phyloP scores from a whole-genome alignment of 2,888 invertebrate species.

The Mythimna ferrago region DNA sequence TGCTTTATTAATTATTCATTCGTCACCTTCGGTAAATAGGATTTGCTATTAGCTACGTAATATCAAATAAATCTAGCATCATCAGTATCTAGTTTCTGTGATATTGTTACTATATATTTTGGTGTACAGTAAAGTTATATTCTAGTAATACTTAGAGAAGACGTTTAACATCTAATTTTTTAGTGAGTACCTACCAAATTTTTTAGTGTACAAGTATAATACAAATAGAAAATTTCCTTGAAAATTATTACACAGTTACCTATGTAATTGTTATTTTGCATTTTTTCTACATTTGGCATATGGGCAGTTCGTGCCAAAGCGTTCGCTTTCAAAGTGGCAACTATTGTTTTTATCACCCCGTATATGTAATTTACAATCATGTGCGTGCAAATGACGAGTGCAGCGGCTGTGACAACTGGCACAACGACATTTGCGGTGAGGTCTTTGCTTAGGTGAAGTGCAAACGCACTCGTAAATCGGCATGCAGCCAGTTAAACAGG shows the following conservation, averaged over 20 bases:
- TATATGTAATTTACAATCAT: constrained; percentile 43
- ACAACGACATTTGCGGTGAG: constrained; percentile 65
- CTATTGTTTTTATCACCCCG: constrained; percentile 56
- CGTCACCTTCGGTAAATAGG: background rate
- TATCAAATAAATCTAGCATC: too few species aligned
- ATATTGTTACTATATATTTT: too few species aligned
- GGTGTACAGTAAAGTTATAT: too few species aligned
- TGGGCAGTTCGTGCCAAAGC: constrained; percentile 51
- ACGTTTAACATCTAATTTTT: too few species aligned
- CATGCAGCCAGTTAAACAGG: constrained; percentile 56
- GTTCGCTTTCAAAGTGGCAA: constrained; percentile 51
- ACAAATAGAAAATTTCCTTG: background rate
- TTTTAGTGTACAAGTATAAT: background rate
- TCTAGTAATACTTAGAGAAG: too few species aligned
- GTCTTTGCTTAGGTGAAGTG: constrained; percentile 54
- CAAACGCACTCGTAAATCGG: constrained; percentile 56
- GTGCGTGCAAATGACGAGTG: constrained; percentile 57
- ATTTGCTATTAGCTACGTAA: background rate
- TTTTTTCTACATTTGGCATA: constrained; percentile 11
- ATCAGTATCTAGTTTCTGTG: too few species aligned
- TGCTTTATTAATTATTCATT: background rate
- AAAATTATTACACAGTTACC: background rate
- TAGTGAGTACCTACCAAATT: too few species aligned
- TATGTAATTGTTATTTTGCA: background rate
- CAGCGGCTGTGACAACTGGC: constrained; percentile 64